Percentiles rank a stretch among this genome's conserved stretches.
These are phyloP conservation scores for Sialia sialis DNA, from an alignment of 2,113 vertebrate genomes.

Conservation along the genomic window DNA sequence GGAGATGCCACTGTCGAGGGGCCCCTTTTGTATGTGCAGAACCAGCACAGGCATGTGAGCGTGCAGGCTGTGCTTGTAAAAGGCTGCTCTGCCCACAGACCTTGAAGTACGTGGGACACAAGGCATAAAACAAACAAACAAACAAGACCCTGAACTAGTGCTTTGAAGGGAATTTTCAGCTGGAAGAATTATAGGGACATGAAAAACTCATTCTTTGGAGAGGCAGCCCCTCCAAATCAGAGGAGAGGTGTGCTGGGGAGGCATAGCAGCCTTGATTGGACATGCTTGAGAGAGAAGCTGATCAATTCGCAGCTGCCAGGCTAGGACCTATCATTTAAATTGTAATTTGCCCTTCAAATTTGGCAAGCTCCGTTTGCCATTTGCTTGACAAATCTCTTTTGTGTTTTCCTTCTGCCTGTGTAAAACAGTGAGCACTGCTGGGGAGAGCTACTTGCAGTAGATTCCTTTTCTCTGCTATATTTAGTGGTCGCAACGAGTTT, in stretches of 20 bases:
- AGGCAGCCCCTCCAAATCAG: neutral
- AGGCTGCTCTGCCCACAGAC: neutral
- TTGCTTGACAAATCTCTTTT: conserved; percentile 14
- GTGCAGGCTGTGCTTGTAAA: neutral
- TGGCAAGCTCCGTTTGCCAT: neutral
- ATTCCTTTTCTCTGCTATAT: conserved; percentile 23
- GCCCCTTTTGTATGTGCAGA: neutral
- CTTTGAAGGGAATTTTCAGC: neutral
- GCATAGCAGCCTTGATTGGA: neutral
- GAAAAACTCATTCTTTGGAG: neutral
- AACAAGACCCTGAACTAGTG: neutral
- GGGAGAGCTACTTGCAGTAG: neutral
- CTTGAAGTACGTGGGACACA: neutral
- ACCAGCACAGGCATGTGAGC: neutral
- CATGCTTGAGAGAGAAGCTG: neutral
- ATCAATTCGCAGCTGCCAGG: conserved; percentile 13
- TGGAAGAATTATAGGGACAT: neutral
- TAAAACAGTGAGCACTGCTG: neutral
- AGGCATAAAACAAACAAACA: neutral
- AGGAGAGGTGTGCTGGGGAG: neutral
- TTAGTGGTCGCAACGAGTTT: conserved; percentile 9
- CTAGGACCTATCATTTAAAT: conserved; percentile 7
- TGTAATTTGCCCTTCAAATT: conserved; percentile 23
- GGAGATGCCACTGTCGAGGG: fast-evolving
- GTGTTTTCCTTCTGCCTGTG: neutral